Evolutionary conservation across 2,113 vertebrate species (phyloP), one percentile per base, ranked within the genome.

Genomic region (Odocoileus hemionus): DNA sequence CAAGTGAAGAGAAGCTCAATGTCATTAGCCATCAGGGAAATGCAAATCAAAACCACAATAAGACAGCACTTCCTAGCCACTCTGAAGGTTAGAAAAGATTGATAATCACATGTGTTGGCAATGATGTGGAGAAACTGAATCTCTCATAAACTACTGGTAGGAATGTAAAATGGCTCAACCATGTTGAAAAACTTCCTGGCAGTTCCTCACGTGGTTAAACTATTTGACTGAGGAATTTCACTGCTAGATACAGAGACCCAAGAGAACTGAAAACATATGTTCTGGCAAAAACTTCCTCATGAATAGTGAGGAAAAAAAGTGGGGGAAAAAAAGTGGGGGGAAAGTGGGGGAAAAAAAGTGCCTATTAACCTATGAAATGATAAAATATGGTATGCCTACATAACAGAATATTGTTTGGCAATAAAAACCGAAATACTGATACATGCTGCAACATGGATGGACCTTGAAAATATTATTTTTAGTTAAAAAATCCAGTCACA

Each of bases 311-410:
- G n/a, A n/a, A n/a, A n/a, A n/a, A n/a, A 84, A 79, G 14, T 26
- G 11, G 1, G 6, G 2, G 5, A 0, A 1, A 19, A 88, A 70
- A 83, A 47, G 8, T 16, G 12, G n/a, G n/a, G n/a, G n/a, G n/a
- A n/a, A 84, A 79, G 14, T 26, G 11, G 1, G 6, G 2, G 5
- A 0, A 1, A 19, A 88, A 70, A 83, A 47, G 8, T 16, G 12
- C n/a, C 21, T 47, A 67, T 36, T 9, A 16, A 58, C 19, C 4
- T 54, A 61, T 26, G 19, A 36, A 88, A 83, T 17, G 25, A 26
- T 83, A 61, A 54, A 84, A 84, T n/a, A 7, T 33, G 0, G 11
- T 33, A 61, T 74, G 54, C 55, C 19, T 13, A 78, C 4, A 50
- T 11, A 95, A 33, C 5, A 26, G 7, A 54, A 86, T 88, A 78